Evolutionary conservation across 2,797 vertebrate genomes (phyloP), one percentile per base, ranked within the genome.

Genomic region (Nothura maculosa): DNA sequence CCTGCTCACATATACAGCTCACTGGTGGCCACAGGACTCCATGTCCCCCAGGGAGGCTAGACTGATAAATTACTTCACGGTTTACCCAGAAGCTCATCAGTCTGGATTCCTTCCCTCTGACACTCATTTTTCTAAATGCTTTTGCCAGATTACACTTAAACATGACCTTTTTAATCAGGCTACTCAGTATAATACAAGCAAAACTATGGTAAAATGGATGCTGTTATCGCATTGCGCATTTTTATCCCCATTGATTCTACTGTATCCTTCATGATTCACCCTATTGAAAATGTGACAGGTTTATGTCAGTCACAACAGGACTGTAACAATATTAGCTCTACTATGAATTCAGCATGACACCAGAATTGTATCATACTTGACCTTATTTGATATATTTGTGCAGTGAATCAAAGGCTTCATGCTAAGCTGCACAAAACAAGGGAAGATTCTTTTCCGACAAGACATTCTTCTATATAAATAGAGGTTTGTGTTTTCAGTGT

Each of bases 271-370:
- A 85, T 75, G 80, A 92, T 91, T 95, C 84, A 94, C 55, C 76
- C 72, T 52, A 30, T 13, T 76, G 81, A 87, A 81, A 92, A 66
- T 64, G 60, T 89, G 90, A 79, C 90, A 85, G 75, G 25, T 81
- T 96, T 83, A 92, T 85, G 76, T 85, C 95, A 94, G 77, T 85
- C 94, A 75, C 89, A 79, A 90, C 81, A 88, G 90, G 76, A 75
- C 89, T 79, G 63, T 62, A 75, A 89, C 90, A 95, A 87, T 54
- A 96, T 85, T 91, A 93, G 73, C 86, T 92, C 43, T 88, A 69
- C 87, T 74, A 81, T 7, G 63, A 82, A 86, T 95, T 17, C 89
- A 91, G 80, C 16, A 0, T 76, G 83, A 91, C 83, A 91, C 82
- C 85, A 74, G 38, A 62, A 89, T 2, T 94, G 89, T 90, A 84